Evolutionary conservation across 1,140 invertebrate species (phyloP).

Genomic region (Drosophila suzukii): DNA sequence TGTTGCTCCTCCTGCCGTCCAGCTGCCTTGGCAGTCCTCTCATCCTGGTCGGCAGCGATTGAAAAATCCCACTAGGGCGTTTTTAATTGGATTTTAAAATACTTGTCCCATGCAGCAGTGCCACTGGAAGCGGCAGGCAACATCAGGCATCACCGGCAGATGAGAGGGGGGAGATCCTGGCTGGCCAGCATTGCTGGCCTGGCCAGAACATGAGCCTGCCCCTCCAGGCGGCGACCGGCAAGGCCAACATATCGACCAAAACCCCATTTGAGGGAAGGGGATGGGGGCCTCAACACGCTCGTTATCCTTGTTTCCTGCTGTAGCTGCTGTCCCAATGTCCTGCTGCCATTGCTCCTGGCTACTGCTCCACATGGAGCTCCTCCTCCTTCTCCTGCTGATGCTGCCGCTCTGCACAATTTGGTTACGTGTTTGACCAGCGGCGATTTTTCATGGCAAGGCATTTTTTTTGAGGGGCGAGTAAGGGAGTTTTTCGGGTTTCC

Average conservation of each 20-base stretch:
- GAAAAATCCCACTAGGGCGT: conserved; percentile 77
- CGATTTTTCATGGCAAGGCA: conserved; percentile 76
- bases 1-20: conserved; percentile 63
- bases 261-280: conserved; percentile 28
- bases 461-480: conserved; percentile 18
- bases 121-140: conserved; percentile 47
- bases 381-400: conserved; percentile 23
- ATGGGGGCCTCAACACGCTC: conserved; percentile 75
- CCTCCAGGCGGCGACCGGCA: conserved; percentile 33
- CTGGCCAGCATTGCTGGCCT: conserved; percentile 30
- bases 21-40: conserved; percentile 8
- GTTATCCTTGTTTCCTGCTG: conserved; percentile 82
- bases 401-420: conserved; percentile 67
- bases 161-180: background rate
- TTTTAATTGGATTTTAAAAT: conserved; percentile 84
- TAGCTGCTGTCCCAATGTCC: conserved; percentile 41
- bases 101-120: conserved; percentile 70
- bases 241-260: conserved; percentile 72
- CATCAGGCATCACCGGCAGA: conserved; percentile 67
- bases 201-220: conserved; percentile 45
- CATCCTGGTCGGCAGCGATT: conserved; percentile 63
- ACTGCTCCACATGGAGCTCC: conserved; percentile 11
- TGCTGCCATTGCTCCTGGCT: conserved; percentile 22
- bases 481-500: conserved; percentile 9
- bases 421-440: conserved; percentile 80